Conservation (phyloP, 2,113 vertebrate genomes). For the Zosterops japonicus region DNA sequence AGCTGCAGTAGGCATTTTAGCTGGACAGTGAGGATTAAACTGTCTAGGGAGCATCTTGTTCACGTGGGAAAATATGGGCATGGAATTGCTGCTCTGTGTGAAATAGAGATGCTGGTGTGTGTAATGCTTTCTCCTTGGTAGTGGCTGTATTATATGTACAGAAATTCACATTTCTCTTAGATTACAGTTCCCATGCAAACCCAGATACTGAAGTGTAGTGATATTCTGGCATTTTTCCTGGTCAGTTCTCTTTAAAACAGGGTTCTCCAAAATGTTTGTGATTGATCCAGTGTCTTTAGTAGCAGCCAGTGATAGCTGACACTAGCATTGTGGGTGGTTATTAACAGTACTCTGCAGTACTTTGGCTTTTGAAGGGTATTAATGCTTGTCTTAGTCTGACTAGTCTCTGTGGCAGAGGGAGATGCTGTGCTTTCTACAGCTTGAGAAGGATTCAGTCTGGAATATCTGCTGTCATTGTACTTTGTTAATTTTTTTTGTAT, state of each 20-base stretch:
- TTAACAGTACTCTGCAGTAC: not conserved
- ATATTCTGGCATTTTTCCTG: not conserved
- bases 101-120: not conserved
- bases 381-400: not conserved
- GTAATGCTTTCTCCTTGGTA: not conserved
- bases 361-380: not conserved
- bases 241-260: not conserved
- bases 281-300: not conserved
- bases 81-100: not conserved
- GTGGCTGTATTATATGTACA: not conserved
- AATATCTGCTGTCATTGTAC: not conserved
- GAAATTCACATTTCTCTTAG: not conserved
- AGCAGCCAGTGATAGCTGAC: not conserved
- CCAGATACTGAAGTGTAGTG: not conserved
- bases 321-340: accelerated
- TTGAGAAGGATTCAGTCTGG: not conserved
- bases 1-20: not conserved
- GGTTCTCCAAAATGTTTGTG: not conserved
- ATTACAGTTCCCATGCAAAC: not conserved
- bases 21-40: not conserved
- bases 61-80: not conserved
- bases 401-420: not conserved
- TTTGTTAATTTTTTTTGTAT: not conserved
- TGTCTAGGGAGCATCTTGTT: not conserved
- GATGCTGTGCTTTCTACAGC: not conserved